A percentile compares a stretch with the other conserved stretches of the same genome.
Conservation (phyloP, 2,797 vertebrate genomes). For the Myotis vivesi region DNA sequence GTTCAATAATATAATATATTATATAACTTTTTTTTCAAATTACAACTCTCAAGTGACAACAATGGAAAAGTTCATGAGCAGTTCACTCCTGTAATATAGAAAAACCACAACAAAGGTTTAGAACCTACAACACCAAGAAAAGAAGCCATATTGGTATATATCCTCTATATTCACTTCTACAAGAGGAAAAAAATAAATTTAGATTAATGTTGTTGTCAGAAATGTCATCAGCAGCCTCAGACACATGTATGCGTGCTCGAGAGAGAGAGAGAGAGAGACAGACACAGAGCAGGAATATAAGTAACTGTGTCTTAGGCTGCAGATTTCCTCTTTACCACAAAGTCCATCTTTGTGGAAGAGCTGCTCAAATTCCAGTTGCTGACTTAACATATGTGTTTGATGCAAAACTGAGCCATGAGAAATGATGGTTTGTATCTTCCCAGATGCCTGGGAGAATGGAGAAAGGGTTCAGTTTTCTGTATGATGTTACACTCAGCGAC, state of each 20-base stretch:
- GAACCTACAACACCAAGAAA: not conserved
- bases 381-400: not conserved
- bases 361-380: not conserved
- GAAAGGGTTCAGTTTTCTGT: not conserved
- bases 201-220: not conserved
- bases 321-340: not conserved
- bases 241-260: not conserved
- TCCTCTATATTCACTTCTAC: not conserved
- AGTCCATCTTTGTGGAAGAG: not conserved
- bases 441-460: not conserved
- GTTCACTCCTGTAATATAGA: not conserved
- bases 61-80: not conserved
- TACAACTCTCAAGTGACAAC: constrained; percentile 2
- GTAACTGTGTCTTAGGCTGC: not conserved
- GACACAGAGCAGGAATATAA: not conserved
- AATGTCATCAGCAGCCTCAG: not conserved
- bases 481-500: not conserved
- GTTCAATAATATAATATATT: not conserved
- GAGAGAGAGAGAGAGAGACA: not conserved
- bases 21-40: not conserved
- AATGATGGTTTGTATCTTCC: not conserved
- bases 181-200: not conserved
- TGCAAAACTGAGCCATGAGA: not conserved
- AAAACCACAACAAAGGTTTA: not conserved
- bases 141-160: not conserved